Conservation (phyloP, 2,888 invertebrate genomes). For the Physocephala rufipes region DNA sequence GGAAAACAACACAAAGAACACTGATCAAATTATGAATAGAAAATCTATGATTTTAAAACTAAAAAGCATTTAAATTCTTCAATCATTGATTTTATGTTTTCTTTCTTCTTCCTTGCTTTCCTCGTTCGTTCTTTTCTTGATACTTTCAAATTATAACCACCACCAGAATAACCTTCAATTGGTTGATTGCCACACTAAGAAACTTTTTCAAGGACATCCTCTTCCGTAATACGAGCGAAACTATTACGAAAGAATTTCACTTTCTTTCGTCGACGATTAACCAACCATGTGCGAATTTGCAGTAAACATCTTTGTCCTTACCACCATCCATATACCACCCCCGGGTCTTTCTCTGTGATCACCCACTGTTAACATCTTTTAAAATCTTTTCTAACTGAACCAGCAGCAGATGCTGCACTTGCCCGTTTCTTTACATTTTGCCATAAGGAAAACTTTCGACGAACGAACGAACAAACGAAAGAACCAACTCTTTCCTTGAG, state of each 20-base stretch:
- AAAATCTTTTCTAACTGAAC: constrained; percentile 11
- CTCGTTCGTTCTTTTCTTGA: too few relatives aligned
- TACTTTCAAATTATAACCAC: too few relatives aligned
- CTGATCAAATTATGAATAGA: too few relatives aligned
- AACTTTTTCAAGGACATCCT: constrained; percentile 39
- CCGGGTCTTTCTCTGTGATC: neutral
- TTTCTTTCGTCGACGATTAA: constrained; percentile 34
- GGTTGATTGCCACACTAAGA: neutral
- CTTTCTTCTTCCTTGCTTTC: too few relatives aligned
- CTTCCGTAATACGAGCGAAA: constrained; percentile 12
- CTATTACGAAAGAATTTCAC: constrained; percentile 33
- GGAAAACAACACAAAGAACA: neutral
- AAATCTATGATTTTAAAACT: too few relatives aligned
- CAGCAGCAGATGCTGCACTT: constrained; percentile 13
- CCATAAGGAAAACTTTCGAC: constrained; percentile 29
- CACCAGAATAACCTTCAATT: too few relatives aligned
- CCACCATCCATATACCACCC: constrained; percentile 1
- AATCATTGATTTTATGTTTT: too few relatives aligned
- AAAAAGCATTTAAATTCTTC: too few relatives aligned
- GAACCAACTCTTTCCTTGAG: constrained; percentile 3
- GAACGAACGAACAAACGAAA: too few relatives aligned
- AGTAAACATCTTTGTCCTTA: constrained; percentile 9
- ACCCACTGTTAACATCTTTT: neutral
- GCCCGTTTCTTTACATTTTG: neutral
- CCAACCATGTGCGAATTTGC: constrained; percentile 11